phyloP scores from a whole-genome alignment of 2,113 vertebrate genomes.

The Strigops habroptila region DNA sequence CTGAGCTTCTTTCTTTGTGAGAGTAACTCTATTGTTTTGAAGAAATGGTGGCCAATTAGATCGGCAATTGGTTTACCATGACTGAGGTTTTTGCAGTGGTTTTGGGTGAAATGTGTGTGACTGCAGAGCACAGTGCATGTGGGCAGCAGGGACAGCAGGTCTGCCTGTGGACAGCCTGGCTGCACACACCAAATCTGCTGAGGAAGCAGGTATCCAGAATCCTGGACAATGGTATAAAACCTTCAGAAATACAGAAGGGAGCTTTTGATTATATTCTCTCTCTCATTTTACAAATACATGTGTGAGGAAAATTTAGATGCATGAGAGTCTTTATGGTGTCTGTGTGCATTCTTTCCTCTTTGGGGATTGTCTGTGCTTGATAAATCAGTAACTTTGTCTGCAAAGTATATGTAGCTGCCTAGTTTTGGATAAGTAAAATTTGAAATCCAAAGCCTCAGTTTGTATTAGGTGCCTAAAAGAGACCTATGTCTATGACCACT shows the following conservation, averaged over 20 bases:
- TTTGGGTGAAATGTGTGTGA: background rate
- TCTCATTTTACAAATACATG: background rate
- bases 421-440: background rate
- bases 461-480: background rate
- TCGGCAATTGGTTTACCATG: background rate
- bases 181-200: background rate
- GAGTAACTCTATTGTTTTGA: background rate
- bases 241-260: background rate
- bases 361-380: background rate
- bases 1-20: background rate
- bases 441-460: background rate
- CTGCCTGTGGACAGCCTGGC: background rate
- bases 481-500: background rate
- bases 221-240: background rate
- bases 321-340: background rate
- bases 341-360: background rate
- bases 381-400: background rate
- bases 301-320: background rate
- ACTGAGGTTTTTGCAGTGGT: background rate
- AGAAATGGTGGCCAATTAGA: background rate
- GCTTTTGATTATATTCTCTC: background rate
- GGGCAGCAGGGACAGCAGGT: background rate
- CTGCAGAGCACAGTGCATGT: background rate
- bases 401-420: background rate
- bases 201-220: background rate